These are phyloP conservation scores for Sebastes vulpes DNA, from an alignment of 2,797 vertebrate genomes.

Conservation along the genomic window DNA sequence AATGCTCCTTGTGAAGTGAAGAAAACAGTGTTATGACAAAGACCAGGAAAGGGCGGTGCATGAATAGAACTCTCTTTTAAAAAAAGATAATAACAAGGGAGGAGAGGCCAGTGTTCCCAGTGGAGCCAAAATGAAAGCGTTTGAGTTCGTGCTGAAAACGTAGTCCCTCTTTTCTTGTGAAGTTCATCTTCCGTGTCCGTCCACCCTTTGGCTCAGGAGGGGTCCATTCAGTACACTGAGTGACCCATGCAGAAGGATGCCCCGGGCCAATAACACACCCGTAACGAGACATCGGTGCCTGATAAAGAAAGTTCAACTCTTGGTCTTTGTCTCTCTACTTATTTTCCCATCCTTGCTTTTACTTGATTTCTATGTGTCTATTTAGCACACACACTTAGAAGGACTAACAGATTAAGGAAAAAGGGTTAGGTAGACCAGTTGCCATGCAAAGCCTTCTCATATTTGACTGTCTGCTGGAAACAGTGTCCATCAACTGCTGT, in stretches of 20 bases:
- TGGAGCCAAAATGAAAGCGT: constrained; percentile 25
- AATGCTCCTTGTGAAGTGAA: background rate
- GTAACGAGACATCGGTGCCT: constrained; percentile 27
- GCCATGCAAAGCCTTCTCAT: background rate
- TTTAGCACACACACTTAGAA: background rate
- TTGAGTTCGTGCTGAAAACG: constrained; percentile 16
- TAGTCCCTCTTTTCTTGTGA: constrained; percentile 22
- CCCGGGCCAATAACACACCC: constrained; percentile 3
- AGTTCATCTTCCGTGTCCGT: constrained; percentile 36
- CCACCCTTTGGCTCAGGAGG: constrained; percentile 43
- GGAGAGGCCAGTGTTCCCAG: constrained; percentile 29
- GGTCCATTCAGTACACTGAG: constrained; percentile 40
- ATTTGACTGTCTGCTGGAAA: background rate
- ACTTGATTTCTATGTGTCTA: background rate
- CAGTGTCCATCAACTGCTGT: background rate
- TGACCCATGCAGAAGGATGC: constrained; percentile 35
- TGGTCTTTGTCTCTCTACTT: background rate
- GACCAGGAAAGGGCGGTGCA: constrained; percentile 3
- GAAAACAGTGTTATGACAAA: constrained; percentile 11
- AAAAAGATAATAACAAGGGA: constrained; percentile 14
- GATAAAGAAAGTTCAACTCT: constrained; percentile 24
- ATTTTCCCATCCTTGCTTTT: background rate
- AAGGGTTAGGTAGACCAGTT: background rate
- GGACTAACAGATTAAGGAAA: background rate
- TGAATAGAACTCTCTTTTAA: constrained; percentile 39